A percentile compares a stretch with the other conserved stretches of the same genome.
Evolutionary conservation across 37 sponge, comb jelly and placozoan genomes (phyloP).

Genomic region (Theonella swinhoei): DNA sequence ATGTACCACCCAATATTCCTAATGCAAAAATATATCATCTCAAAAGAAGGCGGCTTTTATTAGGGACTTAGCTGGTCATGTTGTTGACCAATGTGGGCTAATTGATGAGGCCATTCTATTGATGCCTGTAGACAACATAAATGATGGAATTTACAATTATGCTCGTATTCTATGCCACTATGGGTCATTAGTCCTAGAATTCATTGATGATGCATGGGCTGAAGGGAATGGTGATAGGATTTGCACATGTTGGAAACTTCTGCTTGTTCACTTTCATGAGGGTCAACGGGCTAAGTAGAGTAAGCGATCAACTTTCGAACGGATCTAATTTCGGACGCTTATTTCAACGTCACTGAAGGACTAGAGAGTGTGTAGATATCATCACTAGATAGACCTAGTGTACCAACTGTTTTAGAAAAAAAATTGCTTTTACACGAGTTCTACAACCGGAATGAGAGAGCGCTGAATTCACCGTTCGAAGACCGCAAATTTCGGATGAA

Average conservation of each 20-base stretch:
- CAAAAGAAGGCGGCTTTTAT: no score
- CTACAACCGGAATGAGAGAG: no score
- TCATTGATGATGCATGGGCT: constrained; percentile 44
- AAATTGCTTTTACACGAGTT: no score
- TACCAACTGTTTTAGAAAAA: no score
- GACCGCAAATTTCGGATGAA: no score
- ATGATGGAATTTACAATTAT: constrained; percentile 23
- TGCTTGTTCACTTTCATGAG: constrained; percentile 20
- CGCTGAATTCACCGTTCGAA: no score
- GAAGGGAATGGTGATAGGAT: constrained; percentile 49
- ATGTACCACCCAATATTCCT: no score
- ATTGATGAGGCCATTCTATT: background rate
- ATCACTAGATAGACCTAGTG: no score
- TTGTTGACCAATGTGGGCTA: constrained; percentile 18
- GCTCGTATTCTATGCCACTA: constrained; percentile 41
- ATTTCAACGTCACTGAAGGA: no score
- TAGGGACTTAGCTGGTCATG: constrained; percentile 10
- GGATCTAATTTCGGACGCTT: no score
- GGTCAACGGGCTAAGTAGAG: background rate
- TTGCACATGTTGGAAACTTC: constrained; percentile 19
- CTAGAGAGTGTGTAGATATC: no score
- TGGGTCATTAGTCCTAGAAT: constrained; percentile 23
- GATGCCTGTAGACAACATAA: background rate
- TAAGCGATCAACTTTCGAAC: no score
- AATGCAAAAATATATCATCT: background rate